phyloP scores from a whole-genome alignment of 2,888 invertebrate genomes.

The Drosophila bunnanda region DNA sequence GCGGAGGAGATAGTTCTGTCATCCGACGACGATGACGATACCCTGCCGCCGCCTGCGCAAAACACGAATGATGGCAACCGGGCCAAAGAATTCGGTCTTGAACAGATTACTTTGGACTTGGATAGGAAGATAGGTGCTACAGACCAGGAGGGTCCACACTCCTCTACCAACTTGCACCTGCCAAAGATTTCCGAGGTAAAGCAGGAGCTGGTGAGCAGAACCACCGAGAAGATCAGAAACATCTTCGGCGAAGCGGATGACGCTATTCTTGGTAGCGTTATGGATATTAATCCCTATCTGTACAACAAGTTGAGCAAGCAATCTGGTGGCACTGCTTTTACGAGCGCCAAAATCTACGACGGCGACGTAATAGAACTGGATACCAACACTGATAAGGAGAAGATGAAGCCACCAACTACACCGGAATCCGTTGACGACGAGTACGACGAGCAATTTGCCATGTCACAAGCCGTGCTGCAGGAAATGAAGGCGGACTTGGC shows the following conservation, averaged over 20 bases:
- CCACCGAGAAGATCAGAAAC: constrained; percentile 66
- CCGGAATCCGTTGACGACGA: constrained; percentile 32
- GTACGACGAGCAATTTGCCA: constrained; percentile 70
- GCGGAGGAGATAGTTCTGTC: constrained; percentile 31
- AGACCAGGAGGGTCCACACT: not conserved
- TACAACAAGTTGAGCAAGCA: constrained; percentile 60
- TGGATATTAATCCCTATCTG: constrained; percentile 72
- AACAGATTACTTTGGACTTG: not conserved
- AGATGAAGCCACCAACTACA: constrained; percentile 5
- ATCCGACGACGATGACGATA: constrained; percentile 55
- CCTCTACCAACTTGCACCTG: constrained; percentile 55
- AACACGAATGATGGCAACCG: not conserved
- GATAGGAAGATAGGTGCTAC: too few species aligned
- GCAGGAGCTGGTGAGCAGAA: constrained; percentile 58
- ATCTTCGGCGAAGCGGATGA: constrained; percentile 78
- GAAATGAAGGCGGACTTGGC: constrained; percentile 80
- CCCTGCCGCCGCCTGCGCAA: not conserved
- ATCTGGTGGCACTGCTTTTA: constrained; percentile 15
- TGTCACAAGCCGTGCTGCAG: constrained; percentile 76
- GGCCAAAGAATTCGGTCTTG: not conserved
- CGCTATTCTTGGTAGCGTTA: constrained; percentile 58
- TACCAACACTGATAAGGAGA: not conserved
- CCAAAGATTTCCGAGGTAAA: constrained; percentile 71
- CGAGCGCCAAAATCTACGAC: constrained; percentile 42
- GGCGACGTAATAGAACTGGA: constrained; percentile 60